phyloP scores from a whole-genome alignment of 2,797 vertebrate species.

The Spinus olivaceus region DNA sequence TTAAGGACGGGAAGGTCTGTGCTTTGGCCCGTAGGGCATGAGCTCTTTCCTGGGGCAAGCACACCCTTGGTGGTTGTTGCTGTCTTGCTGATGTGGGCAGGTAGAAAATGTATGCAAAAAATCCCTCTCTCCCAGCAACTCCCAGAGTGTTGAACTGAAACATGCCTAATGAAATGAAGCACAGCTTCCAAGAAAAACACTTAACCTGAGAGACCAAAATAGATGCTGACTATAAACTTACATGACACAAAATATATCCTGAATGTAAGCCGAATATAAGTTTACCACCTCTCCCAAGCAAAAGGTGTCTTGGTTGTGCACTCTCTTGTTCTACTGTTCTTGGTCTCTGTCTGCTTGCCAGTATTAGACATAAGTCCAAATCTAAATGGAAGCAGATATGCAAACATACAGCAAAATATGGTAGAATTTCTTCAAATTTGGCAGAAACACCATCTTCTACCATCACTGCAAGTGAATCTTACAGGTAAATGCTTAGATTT shows the following conservation, averaged over 20 bases:
- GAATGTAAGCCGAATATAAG: background rate
- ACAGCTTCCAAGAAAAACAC: background rate
- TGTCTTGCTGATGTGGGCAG: background rate
- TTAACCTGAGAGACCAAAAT: background rate
- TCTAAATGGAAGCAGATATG: background rate
- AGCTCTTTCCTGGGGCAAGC: background rate
- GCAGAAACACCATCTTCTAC: background rate
- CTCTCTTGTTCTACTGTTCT: background rate
- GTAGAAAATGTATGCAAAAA: background rate
- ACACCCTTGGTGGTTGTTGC: background rate
- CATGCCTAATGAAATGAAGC: background rate
- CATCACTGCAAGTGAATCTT: background rate
- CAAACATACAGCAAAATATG: background rate
- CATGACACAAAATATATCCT: background rate
- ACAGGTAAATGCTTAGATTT: background rate
- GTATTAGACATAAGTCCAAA: background rate
- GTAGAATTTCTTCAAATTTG: background rate
- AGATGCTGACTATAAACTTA: background rate
- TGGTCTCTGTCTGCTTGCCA: background rate
- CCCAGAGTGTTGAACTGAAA: background rate
- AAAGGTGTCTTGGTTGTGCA: background rate
- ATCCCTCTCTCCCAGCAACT: background rate
- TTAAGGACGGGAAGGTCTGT: background rate
- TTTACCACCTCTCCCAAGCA: background rate
- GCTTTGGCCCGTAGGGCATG: background rate